Base-by-base conservation (phyloP, 1,140 invertebrate genomes). In the Lanistes nyassanus region DNA sequence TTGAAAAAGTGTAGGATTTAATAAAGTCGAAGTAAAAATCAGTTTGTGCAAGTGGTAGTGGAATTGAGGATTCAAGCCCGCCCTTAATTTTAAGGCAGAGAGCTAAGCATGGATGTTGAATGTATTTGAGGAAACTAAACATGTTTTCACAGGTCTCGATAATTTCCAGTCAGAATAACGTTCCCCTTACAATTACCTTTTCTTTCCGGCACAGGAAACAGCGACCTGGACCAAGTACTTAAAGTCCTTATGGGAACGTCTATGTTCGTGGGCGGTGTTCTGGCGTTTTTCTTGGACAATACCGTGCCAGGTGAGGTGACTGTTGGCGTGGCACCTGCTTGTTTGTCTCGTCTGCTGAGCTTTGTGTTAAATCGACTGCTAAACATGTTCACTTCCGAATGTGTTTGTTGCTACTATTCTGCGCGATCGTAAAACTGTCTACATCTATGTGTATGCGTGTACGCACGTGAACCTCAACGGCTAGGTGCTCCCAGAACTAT, bases 201-300 rank as follows among this genome's bases (percentile, higher is more conserved):
- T 74, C 36, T 53, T 74, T 26, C 36, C 60, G 47, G 70, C 69
- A 0, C 71, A 89, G 88, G 88, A 51, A 81, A 79, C 72, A 68
- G 70, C 0, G 81, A 93, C 0, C 79, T 93, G 21, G 94, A 96
- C 81, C 93, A 94, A 62, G 92, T 95, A 0, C 83, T 96, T 13
- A 93, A 92, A 1, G 95, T 96, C 23, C 86, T 97, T 56, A 89
- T 96, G 26, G 94, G 94, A 29, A 96, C 95, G 0, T 94, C 93
- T 29, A 97, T 97, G 85, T 92, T 97, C 66, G 93, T 97, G 3
- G 95, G 94, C 0, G 95, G 95, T 2, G 80, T 94, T 3, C 79
- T 94, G 0, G 95, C 95, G 1, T 96, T 94, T 84, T 77, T 96
- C 29, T 86, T 97, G 71, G 96, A 97, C 86, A 96, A 97, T 85